A percentile compares a stretch with the other conserved stretches of the same genome.
Conservation (phyloP, 2,888 invertebrate genomes). For the Mythimna ferrago region DNA sequence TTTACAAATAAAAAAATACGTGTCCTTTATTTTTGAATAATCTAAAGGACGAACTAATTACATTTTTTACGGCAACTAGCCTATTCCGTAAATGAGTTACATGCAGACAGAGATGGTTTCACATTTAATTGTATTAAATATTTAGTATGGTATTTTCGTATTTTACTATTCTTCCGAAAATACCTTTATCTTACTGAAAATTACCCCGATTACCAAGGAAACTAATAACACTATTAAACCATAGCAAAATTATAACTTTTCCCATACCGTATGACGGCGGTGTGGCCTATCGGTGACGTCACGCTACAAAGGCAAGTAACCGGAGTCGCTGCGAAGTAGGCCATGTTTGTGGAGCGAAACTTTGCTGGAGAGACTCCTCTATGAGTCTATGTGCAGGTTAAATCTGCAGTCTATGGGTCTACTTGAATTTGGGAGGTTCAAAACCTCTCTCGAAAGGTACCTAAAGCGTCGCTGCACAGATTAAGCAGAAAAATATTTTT, state of each 20-base stretch:
- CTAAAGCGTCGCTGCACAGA: no score
- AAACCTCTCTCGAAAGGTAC: no score
- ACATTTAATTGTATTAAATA: no score
- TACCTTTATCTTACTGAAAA: not conserved
- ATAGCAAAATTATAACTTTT: not conserved
- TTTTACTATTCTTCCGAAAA: not conserved
- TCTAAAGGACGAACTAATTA: no score
- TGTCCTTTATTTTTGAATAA: no score
- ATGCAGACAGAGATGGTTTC: no score
- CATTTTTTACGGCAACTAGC: no score
- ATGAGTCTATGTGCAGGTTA: constrained; percentile 32
- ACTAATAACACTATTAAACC: not conserved
- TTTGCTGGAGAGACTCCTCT: constrained; percentile 33
- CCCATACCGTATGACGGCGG: not conserved
- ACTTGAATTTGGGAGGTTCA: not conserved
- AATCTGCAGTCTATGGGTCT: constrained; percentile 5
- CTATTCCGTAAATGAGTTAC: no score
- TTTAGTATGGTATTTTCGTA: no score
- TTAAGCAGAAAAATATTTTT: no score
- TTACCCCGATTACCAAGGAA: not conserved
- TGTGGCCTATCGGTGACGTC: constrained; percentile 41
- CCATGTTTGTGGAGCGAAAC: constrained; percentile 58
- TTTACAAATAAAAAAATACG: no score
- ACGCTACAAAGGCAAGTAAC: constrained; percentile 51
- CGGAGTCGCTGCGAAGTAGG: constrained; percentile 53